phyloP scores from a whole-genome alignment of 1,140 invertebrate species.

The Olivierus martensii region DNA sequence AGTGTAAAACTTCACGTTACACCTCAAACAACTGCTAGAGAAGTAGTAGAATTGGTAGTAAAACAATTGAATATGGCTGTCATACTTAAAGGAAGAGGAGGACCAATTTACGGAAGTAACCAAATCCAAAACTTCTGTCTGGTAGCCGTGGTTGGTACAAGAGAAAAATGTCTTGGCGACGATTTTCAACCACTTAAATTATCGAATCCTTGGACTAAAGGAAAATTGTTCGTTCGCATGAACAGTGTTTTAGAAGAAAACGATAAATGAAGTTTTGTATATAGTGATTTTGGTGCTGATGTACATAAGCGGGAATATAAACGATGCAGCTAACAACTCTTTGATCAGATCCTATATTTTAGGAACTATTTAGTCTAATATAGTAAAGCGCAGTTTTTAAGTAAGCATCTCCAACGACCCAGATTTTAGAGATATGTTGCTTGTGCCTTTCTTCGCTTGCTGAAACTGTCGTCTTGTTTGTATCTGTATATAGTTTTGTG shows the following conservation, averaged over 20 bases:
- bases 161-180: constrained; percentile 78
- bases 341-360: too few species aligned
- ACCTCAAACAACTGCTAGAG: constrained; percentile 69
- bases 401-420: too few species aligned
- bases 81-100: constrained; percentile 63
- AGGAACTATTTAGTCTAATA: too few species aligned
- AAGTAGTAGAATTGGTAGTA: constrained; percentile 86
- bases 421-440: too few species aligned
- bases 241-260: constrained; percentile 47
- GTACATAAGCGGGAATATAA: too few species aligned
- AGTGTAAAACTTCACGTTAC: constrained; percentile 86
- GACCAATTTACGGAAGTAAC: constrained; percentile 60
- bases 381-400: too few species aligned
- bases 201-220: constrained; percentile 90
- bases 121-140: constrained; percentile 65
- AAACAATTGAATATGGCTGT: constrained; percentile 89
- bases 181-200: constrained; percentile 83
- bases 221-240: constrained; percentile 73
- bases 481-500: too few species aligned
- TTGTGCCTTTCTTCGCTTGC: too few species aligned
- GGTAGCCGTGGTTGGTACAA: constrained; percentile 81
- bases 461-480: too few species aligned
- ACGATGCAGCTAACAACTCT: too few species aligned
- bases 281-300: too few species aligned
- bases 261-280: too few species aligned